Conservation (phyloP, 2,888 invertebrate species). For the Lampropteryx suffumata region DNA sequence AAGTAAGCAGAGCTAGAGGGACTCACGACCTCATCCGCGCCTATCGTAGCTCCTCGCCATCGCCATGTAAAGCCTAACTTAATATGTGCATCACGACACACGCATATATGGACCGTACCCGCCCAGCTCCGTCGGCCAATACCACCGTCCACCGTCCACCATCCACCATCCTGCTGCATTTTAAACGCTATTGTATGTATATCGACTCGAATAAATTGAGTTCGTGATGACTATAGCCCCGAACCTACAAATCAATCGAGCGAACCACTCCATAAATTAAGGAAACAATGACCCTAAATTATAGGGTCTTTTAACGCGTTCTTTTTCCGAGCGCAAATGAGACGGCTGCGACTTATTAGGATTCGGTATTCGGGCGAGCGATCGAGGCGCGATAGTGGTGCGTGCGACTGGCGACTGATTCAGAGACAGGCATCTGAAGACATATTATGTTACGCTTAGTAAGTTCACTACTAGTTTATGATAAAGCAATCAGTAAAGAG, state of each 20-base stretch:
- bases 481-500: no score
- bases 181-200: conserved; percentile 81
- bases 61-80: conserved; percentile 77
- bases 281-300: conserved; percentile 82
- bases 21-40: conserved; percentile 74
- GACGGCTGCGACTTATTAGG: conserved; percentile 78
- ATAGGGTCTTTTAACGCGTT: conserved; percentile 76
- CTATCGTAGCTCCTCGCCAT: conserved; percentile 66
- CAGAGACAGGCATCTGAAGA: conserved; percentile 29
- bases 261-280: conserved; percentile 81
- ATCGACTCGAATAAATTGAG: conserved; percentile 78
- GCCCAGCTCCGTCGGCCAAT: conserved; percentile 70
- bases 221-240: conserved; percentile 51
- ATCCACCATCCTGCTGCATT: conserved; percentile 66
- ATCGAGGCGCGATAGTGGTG: conserved; percentile 60
- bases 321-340: conserved; percentile 80
- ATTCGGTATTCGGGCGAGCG: conserved; percentile 75
- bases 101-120: conserved; percentile 73
- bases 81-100: conserved; percentile 81
- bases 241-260: conserved; percentile 80
- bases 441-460: no score
- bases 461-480: no score
- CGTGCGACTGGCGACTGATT: conserved; percentile 42
- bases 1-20: conserved; percentile 29
- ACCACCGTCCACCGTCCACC: neutral